A percentile compares a stretch with the other conserved stretches of the same genome.
Conservation (phyloP, 2,888 invertebrate genomes). For the Shargacucullia verbasci region DNA sequence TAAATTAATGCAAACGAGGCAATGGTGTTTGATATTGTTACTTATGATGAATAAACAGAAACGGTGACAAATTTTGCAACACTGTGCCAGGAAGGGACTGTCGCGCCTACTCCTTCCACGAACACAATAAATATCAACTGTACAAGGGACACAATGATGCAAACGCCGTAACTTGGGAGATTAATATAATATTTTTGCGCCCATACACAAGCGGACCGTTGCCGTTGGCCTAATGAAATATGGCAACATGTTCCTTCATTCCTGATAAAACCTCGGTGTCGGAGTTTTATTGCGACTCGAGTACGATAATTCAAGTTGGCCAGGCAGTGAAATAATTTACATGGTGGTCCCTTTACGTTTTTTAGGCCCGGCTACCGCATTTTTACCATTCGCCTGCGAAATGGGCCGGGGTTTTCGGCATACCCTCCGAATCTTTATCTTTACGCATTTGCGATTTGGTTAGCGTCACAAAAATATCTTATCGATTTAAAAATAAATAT, state of each 20-base stretch:
- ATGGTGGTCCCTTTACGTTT: slow-evolving; percentile 79
- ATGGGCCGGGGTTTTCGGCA: slow-evolving; percentile 53
- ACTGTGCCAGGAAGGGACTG: slow-evolving; percentile 66
- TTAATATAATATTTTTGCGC: slow-evolving; percentile 85
- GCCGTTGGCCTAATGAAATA: slow-evolving; percentile 84
- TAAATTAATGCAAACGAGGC: slow-evolving; percentile 51
- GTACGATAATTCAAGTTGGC: slow-evolving; percentile 82
- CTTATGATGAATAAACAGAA: slow-evolving; percentile 55
- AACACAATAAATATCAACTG: slow-evolving; percentile 76
- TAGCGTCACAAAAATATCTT: slow-evolving; percentile 56
- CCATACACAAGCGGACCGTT: slow-evolving; percentile 77
- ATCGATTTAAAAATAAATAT: slow-evolving; percentile 48
- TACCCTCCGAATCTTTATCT: slow-evolving; percentile 60
- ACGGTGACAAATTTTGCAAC: slow-evolving; percentile 70
- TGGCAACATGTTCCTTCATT: slow-evolving; percentile 82
- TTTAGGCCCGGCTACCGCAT: slow-evolving; percentile 75
- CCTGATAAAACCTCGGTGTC: slow-evolving; percentile 84
- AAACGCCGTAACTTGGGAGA: slow-evolving; percentile 78
- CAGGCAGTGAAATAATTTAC: slow-evolving; percentile 83
- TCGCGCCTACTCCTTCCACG: slow-evolving; percentile 71
- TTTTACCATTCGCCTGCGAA: slow-evolving; percentile 68
- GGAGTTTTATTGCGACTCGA: slow-evolving; percentile 83
- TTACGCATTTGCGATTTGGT: slow-evolving; percentile 55
- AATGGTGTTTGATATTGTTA: slow-evolving; percentile 56
- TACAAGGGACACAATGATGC: slow-evolving; percentile 78